Evolutionary conservation across 2,113 vertebrate genomes (phyloP).

Genomic region (Tretioscincus oriximinensis): DNA sequence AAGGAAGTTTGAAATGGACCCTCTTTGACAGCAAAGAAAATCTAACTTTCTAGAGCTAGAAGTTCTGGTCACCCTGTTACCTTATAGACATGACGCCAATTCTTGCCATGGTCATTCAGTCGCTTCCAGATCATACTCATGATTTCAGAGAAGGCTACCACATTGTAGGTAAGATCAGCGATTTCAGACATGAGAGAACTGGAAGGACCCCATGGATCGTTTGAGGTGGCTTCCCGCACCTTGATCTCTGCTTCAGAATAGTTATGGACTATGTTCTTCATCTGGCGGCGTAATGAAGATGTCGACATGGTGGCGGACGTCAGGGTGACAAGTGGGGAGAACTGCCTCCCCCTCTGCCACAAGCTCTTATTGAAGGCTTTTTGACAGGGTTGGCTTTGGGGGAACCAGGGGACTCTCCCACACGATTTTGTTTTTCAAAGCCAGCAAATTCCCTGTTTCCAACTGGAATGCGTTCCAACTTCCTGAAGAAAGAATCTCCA

Average conservation of each 20-base stretch:
- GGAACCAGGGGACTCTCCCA: background rate
- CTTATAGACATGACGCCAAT: constrained; percentile 98
- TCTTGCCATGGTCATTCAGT: constrained; percentile 93
- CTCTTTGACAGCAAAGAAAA: background rate
- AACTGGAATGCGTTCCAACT: background rate
- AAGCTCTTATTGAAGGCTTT: background rate
- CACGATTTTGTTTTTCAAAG: background rate
- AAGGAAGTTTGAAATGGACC: background rate
- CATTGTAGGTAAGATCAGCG: constrained; percentile 90
- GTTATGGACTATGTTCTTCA: constrained; percentile 97
- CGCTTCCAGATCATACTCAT: constrained; percentile 98
- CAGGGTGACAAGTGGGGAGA: background rate
- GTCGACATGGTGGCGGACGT: constrained; percentile 82
- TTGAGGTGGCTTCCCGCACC: constrained; percentile 95
- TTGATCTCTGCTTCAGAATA: constrained; percentile 96
- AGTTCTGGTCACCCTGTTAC: constrained; percentile 27
- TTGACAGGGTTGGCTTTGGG: no score
- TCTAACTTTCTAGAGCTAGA: background rate
- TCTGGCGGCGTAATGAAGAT: constrained; percentile 90
- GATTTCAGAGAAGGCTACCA: constrained; percentile 89
- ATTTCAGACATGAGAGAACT: constrained; percentile 93
- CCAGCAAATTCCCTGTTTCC: background rate
- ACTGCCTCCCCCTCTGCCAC: background rate
- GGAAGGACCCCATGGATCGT: constrained; percentile 93
- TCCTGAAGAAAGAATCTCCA: background rate